Conservation (phyloP, 2,113 vertebrate genomes). For the Passer domesticus region DNA sequence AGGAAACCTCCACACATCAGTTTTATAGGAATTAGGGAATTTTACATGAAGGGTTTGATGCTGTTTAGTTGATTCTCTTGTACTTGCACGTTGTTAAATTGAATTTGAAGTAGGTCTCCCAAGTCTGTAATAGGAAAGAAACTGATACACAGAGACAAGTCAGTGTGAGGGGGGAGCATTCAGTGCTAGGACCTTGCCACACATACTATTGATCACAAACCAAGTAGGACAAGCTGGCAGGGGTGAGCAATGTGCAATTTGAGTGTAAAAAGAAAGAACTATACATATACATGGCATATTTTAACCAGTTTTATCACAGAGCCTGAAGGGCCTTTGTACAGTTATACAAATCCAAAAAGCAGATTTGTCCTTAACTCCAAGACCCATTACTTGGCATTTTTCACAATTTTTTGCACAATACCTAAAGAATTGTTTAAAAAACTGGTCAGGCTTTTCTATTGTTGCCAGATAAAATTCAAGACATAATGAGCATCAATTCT, state of each 20-base stretch:
- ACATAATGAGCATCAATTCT: not conserved
- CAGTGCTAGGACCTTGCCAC: not conserved
- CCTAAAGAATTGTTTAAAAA: not conserved
- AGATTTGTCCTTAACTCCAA: not conserved
- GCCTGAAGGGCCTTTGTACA: not conserved
- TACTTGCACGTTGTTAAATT: not conserved
- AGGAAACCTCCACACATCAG: not conserved
- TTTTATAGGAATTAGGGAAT: not conserved
- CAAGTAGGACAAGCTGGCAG: not conserved
- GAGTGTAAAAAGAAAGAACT: not conserved
- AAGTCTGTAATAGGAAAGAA: not conserved
- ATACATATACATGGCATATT: not conserved
- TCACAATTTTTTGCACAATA: not conserved
- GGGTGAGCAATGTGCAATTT: not conserved
- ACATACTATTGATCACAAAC: not conserved
- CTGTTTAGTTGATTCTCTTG: not conserved
- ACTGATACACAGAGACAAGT: not conserved
- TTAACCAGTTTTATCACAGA: not conserved
- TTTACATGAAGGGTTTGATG: not conserved
- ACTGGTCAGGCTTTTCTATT: not conserved
- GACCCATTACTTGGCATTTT: not conserved
- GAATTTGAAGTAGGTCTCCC: not conserved
- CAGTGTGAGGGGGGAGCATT: not conserved
- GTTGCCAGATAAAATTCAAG: not conserved
- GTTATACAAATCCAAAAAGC: not conserved